Evolutionary conservation across 2,113 vertebrate genomes (phyloP).

Genomic region (Amblyornis subalaris): DNA sequence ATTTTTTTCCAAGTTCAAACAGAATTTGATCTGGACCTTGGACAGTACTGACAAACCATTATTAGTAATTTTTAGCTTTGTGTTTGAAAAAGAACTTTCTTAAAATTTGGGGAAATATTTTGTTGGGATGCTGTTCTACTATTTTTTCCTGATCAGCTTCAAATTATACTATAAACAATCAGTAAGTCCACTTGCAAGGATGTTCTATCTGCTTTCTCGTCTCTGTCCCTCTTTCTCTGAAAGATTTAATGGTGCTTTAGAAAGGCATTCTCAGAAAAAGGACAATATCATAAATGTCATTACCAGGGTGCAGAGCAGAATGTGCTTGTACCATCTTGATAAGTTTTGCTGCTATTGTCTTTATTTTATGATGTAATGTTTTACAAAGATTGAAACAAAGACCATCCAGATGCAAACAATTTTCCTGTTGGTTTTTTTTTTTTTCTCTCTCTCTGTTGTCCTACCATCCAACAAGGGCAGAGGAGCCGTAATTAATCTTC

Average conservation of each 20-base stretch:
- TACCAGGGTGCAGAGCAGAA: slow-evolving; percentile 54
- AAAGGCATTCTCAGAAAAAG: slow-evolving; percentile 64
- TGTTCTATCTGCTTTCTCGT: slow-evolving; percentile 18
- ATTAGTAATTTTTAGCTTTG: neutral
- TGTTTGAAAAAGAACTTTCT: neutral
- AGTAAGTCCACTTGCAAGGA: slow-evolving; percentile 7
- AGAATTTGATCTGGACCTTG: neutral
- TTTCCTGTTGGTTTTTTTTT: slow-evolving; percentile 29
- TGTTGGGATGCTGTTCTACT: neutral
- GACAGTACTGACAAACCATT: neutral
- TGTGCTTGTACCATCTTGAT: slow-evolving; percentile 65
- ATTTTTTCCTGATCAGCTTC: neutral
- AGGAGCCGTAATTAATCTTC: neutral
- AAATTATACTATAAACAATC: neutral
- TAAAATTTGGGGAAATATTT: neutral
- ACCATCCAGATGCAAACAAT: slow-evolving; percentile 53
- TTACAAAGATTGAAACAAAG: slow-evolving; percentile 71
- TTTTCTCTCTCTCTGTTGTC: neutral
- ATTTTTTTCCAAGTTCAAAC: neutral
- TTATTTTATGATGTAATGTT: slow-evolving; percentile 70
- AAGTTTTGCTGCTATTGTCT: slow-evolving; percentile 74
- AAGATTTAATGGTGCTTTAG: slow-evolving; percentile 72
- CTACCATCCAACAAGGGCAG: neutral
- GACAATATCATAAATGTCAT: slow-evolving; percentile 56
- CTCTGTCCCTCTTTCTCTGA: neutral